Percentiles rank a stretch among this genome's conserved stretches.
These are phyloP conservation scores for Novumbra hubbsi DNA, from an alignment of 2,797 vertebrate species.

Conservation along the genomic window DNA sequence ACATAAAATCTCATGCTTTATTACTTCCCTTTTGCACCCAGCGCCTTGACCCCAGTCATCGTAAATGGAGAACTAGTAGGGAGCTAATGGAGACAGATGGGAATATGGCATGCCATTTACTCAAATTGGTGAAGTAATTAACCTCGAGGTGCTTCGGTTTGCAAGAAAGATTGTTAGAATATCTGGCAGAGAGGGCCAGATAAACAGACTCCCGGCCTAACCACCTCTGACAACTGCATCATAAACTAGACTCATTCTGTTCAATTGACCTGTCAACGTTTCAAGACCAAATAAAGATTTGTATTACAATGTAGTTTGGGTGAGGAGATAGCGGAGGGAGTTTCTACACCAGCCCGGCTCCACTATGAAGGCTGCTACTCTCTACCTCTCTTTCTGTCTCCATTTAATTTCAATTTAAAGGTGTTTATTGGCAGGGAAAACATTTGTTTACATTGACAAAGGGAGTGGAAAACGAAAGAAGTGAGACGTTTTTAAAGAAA, in stretches of 20 bases:
- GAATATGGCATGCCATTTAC: slow-evolving; percentile 92
- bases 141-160: slow-evolving; percentile 88
- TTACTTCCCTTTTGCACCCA: slow-evolving; percentile 87
- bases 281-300: slow-evolving; percentile 90
- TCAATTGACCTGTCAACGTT: slow-evolving; percentile 91
- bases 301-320: slow-evolving; percentile 83
- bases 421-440: too few relatives aligned
- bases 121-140: slow-evolving; percentile 94
- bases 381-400: slow-evolving; percentile 5
- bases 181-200: slow-evolving; percentile 72
- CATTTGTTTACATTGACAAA: too few relatives aligned
- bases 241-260: slow-evolving; percentile 90
- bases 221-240: slow-evolving; percentile 89
- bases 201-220: slow-evolving; percentile 89
- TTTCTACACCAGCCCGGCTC: slow-evolving; percentile 4
- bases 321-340: slow-evolving; percentile 64
- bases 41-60: slow-evolving; percentile 86
- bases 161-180: slow-evolving; percentile 84
- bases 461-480: too few relatives aligned
- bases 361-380: slow-evolving; percentile 2
- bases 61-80: slow-evolving; percentile 92
- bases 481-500: too few relatives aligned
- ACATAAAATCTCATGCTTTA: slow-evolving; percentile 91
- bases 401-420: too few relatives aligned
- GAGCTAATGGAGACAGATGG: slow-evolving; percentile 92